Evolutionary conservation across 2,797 vertebrate species (phyloP).

Genomic region (Oryzias sinensis): DNA sequence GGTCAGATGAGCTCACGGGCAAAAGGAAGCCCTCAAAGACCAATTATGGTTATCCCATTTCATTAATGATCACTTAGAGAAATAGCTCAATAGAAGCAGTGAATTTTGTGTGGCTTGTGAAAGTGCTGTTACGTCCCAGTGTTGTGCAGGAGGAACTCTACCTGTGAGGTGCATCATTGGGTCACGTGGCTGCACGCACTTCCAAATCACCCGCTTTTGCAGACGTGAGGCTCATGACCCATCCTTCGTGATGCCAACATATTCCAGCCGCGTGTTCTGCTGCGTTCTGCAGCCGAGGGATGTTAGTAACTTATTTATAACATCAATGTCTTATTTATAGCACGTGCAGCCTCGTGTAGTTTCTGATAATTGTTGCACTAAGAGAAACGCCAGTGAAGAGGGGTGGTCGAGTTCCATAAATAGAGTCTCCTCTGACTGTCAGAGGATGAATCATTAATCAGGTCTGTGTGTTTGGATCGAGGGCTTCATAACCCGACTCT

Average conservation of each 20-base stretch:
- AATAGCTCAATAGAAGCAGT: conserved; percentile 53
- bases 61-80: conserved; percentile 55
- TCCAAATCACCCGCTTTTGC: no score
- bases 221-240: no score
- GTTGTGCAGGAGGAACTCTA: conserved; percentile 10
- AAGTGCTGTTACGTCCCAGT: conserved; percentile 14
- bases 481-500: conserved; percentile 1
- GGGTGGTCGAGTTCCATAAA: conserved; percentile 50
- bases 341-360: conserved; percentile 35
- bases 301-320: conserved; percentile 62
- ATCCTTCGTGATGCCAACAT: neutral
- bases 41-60: conserved; percentile 49
- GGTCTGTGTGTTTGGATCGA: neutral
- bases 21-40: conserved; percentile 18
- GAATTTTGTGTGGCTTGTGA: conserved; percentile 34
- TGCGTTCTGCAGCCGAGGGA: neutral
- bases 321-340: conserved; percentile 67
- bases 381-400: conserved; percentile 28
- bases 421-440: conserved; percentile 43
- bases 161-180: conserved; percentile 14
- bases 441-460: conserved; percentile 60
- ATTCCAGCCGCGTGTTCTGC: neutral
- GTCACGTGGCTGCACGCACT: conserved; percentile 17
- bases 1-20: conserved; percentile 53
- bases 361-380: conserved; percentile 41